These are phyloP conservation scores for Diachrysia chrysitis DNA, from an alignment of 2,888 invertebrate species.

Conservation along the genomic window DNA sequence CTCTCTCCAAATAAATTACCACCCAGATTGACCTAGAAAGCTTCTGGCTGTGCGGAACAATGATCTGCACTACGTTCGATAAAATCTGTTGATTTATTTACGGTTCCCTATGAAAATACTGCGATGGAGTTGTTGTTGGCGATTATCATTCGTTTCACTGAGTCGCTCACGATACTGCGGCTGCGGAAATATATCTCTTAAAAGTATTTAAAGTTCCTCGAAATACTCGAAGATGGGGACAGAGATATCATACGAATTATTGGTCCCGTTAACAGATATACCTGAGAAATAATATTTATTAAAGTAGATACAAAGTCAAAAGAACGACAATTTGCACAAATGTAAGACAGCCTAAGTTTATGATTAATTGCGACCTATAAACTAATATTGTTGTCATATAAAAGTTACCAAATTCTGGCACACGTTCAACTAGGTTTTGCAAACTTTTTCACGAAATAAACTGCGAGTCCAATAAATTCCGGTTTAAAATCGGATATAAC, in stretches of 20 bases:
- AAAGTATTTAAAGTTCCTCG: slow-evolving; percentile 33
- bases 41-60: slow-evolving; percentile 69
- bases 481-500: slow-evolving; percentile 39
- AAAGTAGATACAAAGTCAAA: slow-evolving; percentile 19
- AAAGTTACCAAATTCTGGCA: slow-evolving; percentile 47
- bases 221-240: slow-evolving; percentile 44
- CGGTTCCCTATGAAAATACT: slow-evolving; percentile 35
- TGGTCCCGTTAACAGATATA: slow-evolving; percentile 27
- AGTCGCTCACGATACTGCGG: slow-evolving; percentile 1
- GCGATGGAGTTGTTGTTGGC: slow-evolving; percentile 32
- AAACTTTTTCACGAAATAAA: slow-evolving; percentile 43
- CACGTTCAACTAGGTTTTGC: slow-evolving; percentile 45
- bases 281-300: slow-evolving; percentile 1
- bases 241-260: slow-evolving; percentile 32
- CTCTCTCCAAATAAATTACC: slow-evolving; percentile 82
- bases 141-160: slow-evolving; percentile 33
- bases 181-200: slow-evolving; percentile 39
- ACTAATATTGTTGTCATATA: slow-evolving; percentile 50
- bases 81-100: slow-evolving; percentile 58
- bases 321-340: slow-evolving; percentile 24
- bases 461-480: slow-evolving; percentile 28
- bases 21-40: slow-evolving; percentile 83
- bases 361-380: slow-evolving; percentile 52
- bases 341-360: slow-evolving; percentile 35
- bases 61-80: slow-evolving; percentile 62